Evolutionary conservation across 92 coral and sea anemone species (phyloP).

Genomic region (Montipora capitata): DNA sequence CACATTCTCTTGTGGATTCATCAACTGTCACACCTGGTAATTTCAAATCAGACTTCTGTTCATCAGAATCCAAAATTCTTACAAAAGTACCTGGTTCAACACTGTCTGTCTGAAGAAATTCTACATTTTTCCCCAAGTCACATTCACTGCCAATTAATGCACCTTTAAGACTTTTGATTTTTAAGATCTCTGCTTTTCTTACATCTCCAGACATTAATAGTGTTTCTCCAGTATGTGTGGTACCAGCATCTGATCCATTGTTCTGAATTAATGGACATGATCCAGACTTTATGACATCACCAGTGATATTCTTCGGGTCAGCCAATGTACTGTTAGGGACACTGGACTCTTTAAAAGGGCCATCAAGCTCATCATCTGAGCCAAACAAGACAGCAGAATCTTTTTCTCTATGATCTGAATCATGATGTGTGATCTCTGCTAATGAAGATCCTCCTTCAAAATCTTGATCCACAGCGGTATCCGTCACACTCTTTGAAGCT

Average conservation of each 20-base stretch:
- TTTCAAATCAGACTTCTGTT: slow-evolving; percentile 5
- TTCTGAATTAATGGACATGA: slow-evolving; percentile 23
- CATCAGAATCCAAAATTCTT: background rate
- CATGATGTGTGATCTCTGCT: background rate
- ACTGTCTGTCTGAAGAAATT: background rate
- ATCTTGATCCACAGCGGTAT: background rate
- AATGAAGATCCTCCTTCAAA: background rate
- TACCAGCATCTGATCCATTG: background rate
- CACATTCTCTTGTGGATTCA: slow-evolving; percentile 3
- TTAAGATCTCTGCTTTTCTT: slow-evolving; percentile 10
- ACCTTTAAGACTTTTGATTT: background rate
- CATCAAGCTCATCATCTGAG: background rate
- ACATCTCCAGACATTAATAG: slow-evolving; percentile 20
- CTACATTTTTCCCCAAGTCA: background rate
- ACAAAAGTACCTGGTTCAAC: slow-evolving; percentile 7
- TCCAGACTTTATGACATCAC: background rate
- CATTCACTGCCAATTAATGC: background rate
- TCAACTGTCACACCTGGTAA: background rate
- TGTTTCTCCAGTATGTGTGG: slow-evolving; percentile 16
- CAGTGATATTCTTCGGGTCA: background rate
- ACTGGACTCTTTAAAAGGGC: background rate
- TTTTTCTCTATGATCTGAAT: background rate
- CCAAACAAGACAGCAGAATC: background rate
- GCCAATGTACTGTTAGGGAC: background rate
- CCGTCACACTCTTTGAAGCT: background rate